phyloP scores from a whole-genome alignment of 2,888 invertebrate genomes.

The Diaphora mendica region DNA sequence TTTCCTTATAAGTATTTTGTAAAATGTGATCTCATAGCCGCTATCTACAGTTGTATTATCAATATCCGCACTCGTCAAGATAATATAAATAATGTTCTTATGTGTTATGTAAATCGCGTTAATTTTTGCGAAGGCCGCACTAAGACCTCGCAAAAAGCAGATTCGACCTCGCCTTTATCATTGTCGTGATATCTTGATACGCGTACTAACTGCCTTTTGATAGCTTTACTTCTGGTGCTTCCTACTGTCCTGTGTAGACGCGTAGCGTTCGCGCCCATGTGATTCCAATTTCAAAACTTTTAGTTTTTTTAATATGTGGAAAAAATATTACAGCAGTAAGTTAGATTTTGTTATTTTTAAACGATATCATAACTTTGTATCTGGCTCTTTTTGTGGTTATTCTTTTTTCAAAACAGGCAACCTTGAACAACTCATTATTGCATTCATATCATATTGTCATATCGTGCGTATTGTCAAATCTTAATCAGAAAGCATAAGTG shows the following conservation, averaged over 20 bases:
- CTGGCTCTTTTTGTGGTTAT: slow-evolving; percentile 15
- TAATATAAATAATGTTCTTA: slow-evolving; percentile 65
- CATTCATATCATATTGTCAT: slow-evolving; percentile 6
- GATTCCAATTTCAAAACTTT: slow-evolving; percentile 19
- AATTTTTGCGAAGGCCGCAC: slow-evolving; percentile 79
- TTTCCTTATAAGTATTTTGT: slow-evolving; percentile 65
- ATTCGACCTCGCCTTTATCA: slow-evolving; percentile 81
- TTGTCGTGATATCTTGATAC: slow-evolving; percentile 77
- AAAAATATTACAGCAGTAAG: slow-evolving; percentile 66
- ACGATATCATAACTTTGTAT: slow-evolving; percentile 9
- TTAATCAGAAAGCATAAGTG: slow-evolving; percentile 33
- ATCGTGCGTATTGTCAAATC: slow-evolving; percentile 34
- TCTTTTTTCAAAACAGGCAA: background rate
- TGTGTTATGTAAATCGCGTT: slow-evolving; percentile 79
- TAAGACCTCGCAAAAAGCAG: slow-evolving; percentile 79
- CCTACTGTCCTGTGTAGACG: slow-evolving; percentile 61
- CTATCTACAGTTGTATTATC: slow-evolving; percentile 65
- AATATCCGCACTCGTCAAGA: slow-evolving; percentile 63
- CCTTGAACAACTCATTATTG: background rate
- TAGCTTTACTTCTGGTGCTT: slow-evolving; percentile 68
- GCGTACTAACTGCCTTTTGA: slow-evolving; percentile 72
- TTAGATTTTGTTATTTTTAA: slow-evolving; percentile 39
- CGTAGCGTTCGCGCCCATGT: slow-evolving; percentile 31
- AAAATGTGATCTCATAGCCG: slow-evolving; percentile 63
- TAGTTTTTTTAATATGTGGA: slow-evolving; percentile 50